Conservation (phyloP, 1,140 invertebrate genomes). For the Prorops nasuta region DNA sequence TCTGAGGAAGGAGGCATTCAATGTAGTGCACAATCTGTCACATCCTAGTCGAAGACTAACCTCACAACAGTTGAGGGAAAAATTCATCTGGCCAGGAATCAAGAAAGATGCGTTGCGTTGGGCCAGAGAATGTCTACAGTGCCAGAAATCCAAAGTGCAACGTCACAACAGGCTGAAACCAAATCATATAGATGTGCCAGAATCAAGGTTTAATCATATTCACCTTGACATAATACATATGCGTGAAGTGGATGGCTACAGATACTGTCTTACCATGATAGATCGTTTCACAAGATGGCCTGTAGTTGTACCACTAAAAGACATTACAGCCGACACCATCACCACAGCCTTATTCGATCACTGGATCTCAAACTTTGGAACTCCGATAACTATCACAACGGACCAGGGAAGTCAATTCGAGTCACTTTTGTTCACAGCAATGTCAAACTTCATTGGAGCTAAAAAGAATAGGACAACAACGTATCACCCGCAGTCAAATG, state of each 20-base stretch:
- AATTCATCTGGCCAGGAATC: no score
- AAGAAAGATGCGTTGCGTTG: conserved; percentile 12
- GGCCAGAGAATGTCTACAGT: conserved; percentile 15
- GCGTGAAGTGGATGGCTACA: neutral
- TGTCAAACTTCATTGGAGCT: neutral
- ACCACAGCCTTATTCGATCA: conserved; percentile 35
- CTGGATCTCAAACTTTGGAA: no score
- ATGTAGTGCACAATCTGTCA: neutral
- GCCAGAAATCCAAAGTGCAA: no score
- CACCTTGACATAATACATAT: conserved; percentile 3
- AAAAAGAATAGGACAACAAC: conserved; percentile 3
- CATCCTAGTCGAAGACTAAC: no score
- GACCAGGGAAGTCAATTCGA: conserved; percentile 7
- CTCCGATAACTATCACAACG: conserved; percentile 9
- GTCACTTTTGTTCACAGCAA: neutral
- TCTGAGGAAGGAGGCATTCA: neutral
- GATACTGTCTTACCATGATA: conserved; percentile 10
- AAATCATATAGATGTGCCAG: conserved; percentile 4
- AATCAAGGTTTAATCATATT: conserved; percentile 35
- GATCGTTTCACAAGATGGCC: neutral
- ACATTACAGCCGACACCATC: neutral
- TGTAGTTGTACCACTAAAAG: neutral
- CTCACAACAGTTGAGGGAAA: neutral
- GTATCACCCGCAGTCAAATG: conserved; percentile 36
- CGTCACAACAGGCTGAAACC: conserved; percentile 12